A percentile compares a stretch with the other conserved stretches of the same genome.
Conservation (phyloP, 30 jellyfish, hydroid and myxozoan genomes). For the Aurelia aurita region DNA sequence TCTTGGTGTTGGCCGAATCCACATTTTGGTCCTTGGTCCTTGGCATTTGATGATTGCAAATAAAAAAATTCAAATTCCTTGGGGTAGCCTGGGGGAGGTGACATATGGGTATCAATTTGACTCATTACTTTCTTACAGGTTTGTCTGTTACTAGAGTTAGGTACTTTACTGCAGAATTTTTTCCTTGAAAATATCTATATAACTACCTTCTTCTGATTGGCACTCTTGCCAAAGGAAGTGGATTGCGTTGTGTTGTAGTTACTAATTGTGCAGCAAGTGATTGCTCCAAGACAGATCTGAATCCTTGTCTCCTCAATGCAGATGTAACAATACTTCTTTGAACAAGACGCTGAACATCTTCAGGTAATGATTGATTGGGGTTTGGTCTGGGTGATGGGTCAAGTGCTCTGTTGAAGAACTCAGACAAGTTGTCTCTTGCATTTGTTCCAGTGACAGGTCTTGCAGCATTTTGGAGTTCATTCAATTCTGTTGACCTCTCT, state of each 20-base stretch:
- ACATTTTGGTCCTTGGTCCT: too few relatives aligned
- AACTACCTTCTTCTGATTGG: slow-evolving; percentile 13
- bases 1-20: too few relatives aligned
- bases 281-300: slow-evolving; percentile 67
- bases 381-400: slow-evolving; percentile 37
- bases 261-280: slow-evolving; percentile 47
- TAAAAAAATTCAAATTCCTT: too few relatives aligned
- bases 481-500: slow-evolving; percentile 80
- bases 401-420: slow-evolving; percentile 68
- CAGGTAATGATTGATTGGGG: slow-evolving; percentile 50
- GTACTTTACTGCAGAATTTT: too few relatives aligned
- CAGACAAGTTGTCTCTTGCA: slow-evolving; percentile 75
- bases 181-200: background rate
- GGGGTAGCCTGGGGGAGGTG: too few relatives aligned
- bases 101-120: too few relatives aligned
- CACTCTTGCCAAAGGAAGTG: slow-evolving; percentile 8
- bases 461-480: slow-evolving; percentile 78
- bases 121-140: too few relatives aligned
- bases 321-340: slow-evolving; percentile 87
- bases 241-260: background rate
- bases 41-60: too few relatives aligned
- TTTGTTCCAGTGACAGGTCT: slow-evolving; percentile 86
- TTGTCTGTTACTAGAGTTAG: too few relatives aligned
- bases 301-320: slow-evolving; percentile 71
- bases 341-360: slow-evolving; percentile 75